Base-by-base conservation (phyloP, 2,113 vertebrate genomes). In the Tiliqua scincoides region DNA sequence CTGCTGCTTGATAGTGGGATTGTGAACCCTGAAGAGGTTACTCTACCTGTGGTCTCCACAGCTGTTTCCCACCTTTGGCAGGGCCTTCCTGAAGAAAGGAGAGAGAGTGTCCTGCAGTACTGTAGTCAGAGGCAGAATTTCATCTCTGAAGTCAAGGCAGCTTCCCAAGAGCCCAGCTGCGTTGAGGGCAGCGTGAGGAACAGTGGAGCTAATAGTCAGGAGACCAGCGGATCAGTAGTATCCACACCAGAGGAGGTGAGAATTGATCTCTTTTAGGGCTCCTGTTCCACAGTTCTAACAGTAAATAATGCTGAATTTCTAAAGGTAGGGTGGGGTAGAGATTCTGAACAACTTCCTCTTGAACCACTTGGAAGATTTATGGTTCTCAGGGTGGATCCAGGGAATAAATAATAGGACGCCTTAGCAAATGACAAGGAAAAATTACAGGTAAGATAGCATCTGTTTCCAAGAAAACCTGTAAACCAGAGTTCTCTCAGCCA, bases 11-110 rank as follows among this genome's bases (percentile, higher is more conserved):
- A 84, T 89, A 94, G 93, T 14, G 87, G 93, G n/a, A 76, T 97
- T 62, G 83, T 98, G 85, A 89, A 95, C 82, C 79, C 88, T 1
- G 93, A 94, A 88, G 95, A 97, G 71, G 90, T 89, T 54, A 88
- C 87, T 1, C 93, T 97, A 37, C 94, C 97, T 65, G 91, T 96
- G n/a, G 95, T 97, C 89, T 98, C 97, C 0, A 96, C 95, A 0
- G 96, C 97, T 90, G 95, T 98, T 92, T 97, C 96, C 67, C 95
- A 95, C 75, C 90, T 98, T 88, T 98, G 97, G 97, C 96, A 96
- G 91, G 96, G 92, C 79, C 95, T 97, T 63, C 92, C 96, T 0
- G 96, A 96, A 87, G 96, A 97, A 84, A 94, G 59, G 83, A 96
- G 94, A 88, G 88, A 90, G 40, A 89, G 80, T 25, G 85, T 96